Evolutionary conservation across 2,797 vertebrate species (phyloP).

Genomic region (Psittacula echo): DNA sequence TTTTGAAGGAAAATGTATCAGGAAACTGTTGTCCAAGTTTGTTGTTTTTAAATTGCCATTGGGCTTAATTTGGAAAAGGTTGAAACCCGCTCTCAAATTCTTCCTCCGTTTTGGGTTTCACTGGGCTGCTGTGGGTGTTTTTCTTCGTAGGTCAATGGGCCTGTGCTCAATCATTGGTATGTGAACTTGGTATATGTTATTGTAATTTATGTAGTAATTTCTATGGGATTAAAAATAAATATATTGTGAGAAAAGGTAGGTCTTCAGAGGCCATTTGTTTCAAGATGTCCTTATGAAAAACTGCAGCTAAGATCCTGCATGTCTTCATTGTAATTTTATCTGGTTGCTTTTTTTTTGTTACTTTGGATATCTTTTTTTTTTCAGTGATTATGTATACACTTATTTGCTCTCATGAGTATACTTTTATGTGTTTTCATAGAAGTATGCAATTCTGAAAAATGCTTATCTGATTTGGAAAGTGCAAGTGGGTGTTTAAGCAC

Average conservation of each 20-base stretch:
- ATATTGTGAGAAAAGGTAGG: background rate
- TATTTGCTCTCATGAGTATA: background rate
- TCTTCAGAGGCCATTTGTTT: background rate
- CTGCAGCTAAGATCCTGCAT: background rate
- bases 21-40: background rate
- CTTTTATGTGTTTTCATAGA: background rate
- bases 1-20: background rate
- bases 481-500: background rate
- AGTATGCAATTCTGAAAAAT: background rate
- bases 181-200: background rate
- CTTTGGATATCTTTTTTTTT: background rate
- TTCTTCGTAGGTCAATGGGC: background rate
- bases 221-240: background rate
- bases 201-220: background rate
- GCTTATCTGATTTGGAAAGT: background rate
- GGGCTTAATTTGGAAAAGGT: background rate
- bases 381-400: background rate
- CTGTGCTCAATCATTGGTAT: background rate
- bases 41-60: background rate
- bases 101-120: background rate
- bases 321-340: background rate
- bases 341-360: background rate
- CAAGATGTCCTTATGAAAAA: background rate
- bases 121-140: background rate
- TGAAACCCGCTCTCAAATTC: background rate